Evolutionary conservation across 1,140 invertebrate genomes (phyloP), one percentile per base, ranked within the genome.

Genomic region (Andricus grossulariae): DNA sequence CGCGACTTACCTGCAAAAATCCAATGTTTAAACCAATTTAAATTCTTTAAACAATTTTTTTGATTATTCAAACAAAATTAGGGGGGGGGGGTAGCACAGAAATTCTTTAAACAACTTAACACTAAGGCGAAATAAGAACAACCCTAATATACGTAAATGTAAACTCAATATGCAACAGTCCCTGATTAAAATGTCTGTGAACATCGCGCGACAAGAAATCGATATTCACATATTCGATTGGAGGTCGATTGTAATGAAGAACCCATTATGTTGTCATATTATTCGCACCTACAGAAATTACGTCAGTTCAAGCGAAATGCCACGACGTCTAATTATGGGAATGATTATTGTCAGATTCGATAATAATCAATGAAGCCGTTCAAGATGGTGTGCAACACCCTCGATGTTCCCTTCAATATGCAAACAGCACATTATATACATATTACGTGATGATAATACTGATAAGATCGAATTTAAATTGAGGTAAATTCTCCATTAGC

Each of bases 281-380:
- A 39, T 66, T 66, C 60, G 60, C 60, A 66, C 60, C 60, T 66
- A 66, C 60, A 66, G 60, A 32, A 66, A 66, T 45, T 66, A 66
- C 60, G 60, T 66, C 60, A 66, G 60, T 66, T 8, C 25, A 13
- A 25, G 60, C 60, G 25, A 66, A 66, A 66, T 66, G 60, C 60
- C 32, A 66, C 21, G 60, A 66, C 60, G 32, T 66, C 60, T 66
- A 66, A 66, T 66, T 66, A 66, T 66, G 60, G 60, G 39, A 66
- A 66, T 66, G 60, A 66, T 66, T 66, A 66, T 45, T 66, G 60
- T 66, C 60, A 39, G 32, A 39, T 66, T 66, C 32, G 60, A 66
- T 66, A 66, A 66, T 66, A 66, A 66, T 66, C 60, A 32, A 66
- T 39, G 13, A 21, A 66, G 32, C 39, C 25, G 60, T 10, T 39